Evolutionary conservation across 2,888 invertebrate species (phyloP).

Genomic region (Coelinius sp.): DNA sequence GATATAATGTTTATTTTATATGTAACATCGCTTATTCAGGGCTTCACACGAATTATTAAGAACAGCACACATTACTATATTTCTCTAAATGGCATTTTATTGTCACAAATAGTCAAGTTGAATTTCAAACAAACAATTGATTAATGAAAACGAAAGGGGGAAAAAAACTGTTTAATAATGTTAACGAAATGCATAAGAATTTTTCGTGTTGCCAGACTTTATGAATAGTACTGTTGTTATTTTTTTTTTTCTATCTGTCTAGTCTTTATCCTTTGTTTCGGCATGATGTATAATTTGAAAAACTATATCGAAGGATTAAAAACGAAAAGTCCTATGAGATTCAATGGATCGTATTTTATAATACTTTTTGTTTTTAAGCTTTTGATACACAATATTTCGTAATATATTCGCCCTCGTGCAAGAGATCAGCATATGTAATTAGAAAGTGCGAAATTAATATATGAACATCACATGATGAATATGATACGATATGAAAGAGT

Average conservation of each 20-base stretch:
- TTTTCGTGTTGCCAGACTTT: slow-evolving; percentile 59
- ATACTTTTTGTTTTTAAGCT: neutral
- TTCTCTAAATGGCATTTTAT: neutral
- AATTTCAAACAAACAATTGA: neutral
- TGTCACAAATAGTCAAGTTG: neutral
- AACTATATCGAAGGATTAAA: neutral
- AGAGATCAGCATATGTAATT: slow-evolving; percentile 53
- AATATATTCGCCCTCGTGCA: slow-evolving; percentile 60
- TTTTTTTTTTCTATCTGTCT: slow-evolving; percentile 68
- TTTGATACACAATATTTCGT: slow-evolving; percentile 35
- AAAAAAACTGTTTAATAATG: slow-evolving; percentile 3
- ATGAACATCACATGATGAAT: neutral
- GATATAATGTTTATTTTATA: slow-evolving; percentile 46
- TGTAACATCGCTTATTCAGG: slow-evolving; percentile 62
- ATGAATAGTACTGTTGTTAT: slow-evolving; percentile 62
- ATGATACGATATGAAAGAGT: neutral
- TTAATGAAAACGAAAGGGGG: neutral
- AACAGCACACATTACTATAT: slow-evolving; percentile 59
- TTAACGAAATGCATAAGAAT: slow-evolving; percentile 39
- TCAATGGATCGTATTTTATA: slow-evolving; percentile 40
- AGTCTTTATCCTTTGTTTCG: slow-evolving; percentile 66
- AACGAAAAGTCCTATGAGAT: slow-evolving; percentile 44
- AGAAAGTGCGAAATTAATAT: neutral
- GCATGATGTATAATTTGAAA: slow-evolving; percentile 67
- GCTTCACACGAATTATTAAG: slow-evolving; percentile 67